Base-by-base conservation (phyloP, 2,113 vertebrate species). In the Platichthys stellatus region DNA sequence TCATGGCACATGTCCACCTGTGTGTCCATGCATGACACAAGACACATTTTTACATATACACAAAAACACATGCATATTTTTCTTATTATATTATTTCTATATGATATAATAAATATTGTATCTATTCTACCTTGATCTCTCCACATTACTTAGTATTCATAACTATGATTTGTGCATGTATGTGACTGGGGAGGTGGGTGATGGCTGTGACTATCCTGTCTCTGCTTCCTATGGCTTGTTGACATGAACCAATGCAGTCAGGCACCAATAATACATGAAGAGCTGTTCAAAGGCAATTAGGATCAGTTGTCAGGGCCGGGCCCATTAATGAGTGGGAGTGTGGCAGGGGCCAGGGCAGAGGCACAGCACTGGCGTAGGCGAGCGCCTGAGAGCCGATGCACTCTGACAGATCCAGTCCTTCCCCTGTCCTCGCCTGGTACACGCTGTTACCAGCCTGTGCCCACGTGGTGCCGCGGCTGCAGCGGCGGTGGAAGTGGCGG, bases 221-320 rank as follows among this genome's bases (percentile, higher is more conserved):
- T 86, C 89, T 63, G 90, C 91, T 80, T 89, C 93, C 95, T 89
- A 90, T 78, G 92, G 95, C 95, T 96, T 97, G 96, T 96, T 97
- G 96, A 96, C 96, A 96, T 94, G 95, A 96, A 95, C 92, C 93
- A 91, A 95, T 93, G 95, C 96, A 96, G 96, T 96, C 96, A 97
- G 95, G 95, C 96, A 97, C 96, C 96, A 96, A 97, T 97, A 97
- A 97, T 96, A 97, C 96, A 97, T 96, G 96, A 97, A 97, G 96
- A 96, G 96, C 67, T 94, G 95, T 95, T 98, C 96, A 96, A 96
- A 97, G 96, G 95, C 96, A 97, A 98, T 98, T 96, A 97, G 96
- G 96, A 97, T 97, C 95, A 97, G 96, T 97, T 98, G 97, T 97
- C 96, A 97, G 94, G 95, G 73, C 80, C 93, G 93, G 94, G 95